phyloP scores from a whole-genome alignment of 2,113 vertebrate species.

The Pterophyllum scalare region DNA sequence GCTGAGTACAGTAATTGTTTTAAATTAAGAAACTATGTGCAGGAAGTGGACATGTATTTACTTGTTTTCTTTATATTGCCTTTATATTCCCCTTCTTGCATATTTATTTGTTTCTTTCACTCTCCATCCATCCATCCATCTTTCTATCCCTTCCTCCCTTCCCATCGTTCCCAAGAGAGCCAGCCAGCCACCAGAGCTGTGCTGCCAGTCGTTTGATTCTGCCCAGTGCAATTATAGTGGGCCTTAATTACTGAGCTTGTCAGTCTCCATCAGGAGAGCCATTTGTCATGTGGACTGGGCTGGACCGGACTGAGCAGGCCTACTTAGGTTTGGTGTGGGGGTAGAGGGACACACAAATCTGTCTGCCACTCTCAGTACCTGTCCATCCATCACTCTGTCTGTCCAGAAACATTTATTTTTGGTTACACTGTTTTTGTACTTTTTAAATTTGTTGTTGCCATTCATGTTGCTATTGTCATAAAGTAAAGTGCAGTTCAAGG shows the following conservation, averaged over 20 bases:
- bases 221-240: constrained; percentile 77
- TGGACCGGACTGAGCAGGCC: constrained; percentile 38
- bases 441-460: background rate
- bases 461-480: background rate
- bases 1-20: background rate
- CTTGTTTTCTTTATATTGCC: background rate
- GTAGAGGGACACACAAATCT: constrained; percentile 33
- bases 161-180: constrained; percentile 44
- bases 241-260: constrained; percentile 79
- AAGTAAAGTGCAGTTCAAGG: background rate
- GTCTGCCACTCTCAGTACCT: background rate
- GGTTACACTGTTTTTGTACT: background rate
- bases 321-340: constrained; percentile 22
- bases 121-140: constrained; percentile 31
- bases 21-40: background rate
- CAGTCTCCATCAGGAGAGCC: constrained; percentile 72
- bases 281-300: constrained; percentile 72
- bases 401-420: background rate
- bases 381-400: background rate
- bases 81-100: background rate
- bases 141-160: constrained; percentile 21
- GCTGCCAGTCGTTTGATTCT: constrained; percentile 64
- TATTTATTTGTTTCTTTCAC: constrained; percentile 42
- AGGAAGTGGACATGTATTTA: constrained; percentile 2
- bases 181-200: constrained; percentile 57